Evolutionary conservation across 2,888 invertebrate genomes (phyloP).

Genomic region (Dioctria rufipes): DNA sequence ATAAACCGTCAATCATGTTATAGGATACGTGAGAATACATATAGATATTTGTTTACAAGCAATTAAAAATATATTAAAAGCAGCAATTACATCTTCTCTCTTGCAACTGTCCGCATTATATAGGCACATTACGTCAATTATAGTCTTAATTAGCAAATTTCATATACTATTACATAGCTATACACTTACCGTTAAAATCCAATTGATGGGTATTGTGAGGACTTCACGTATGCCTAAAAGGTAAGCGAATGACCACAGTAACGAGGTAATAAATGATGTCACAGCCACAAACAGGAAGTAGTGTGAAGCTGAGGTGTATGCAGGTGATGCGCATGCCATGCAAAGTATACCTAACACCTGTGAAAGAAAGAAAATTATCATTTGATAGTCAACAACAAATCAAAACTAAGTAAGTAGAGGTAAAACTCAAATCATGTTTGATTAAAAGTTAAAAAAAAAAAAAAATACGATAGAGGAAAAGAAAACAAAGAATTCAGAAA

Average conservation of each 20-base stretch:
- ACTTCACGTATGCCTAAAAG: slow-evolving; percentile 85
- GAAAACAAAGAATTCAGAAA: no score
- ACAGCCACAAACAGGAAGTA: slow-evolving; percentile 91
- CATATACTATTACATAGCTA: background rate
- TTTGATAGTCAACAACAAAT: background rate
- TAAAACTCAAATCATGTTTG: background rate
- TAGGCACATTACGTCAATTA: background rate
- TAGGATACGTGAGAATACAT: no score
- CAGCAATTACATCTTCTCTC: background rate
- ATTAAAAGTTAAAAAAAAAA: background rate
- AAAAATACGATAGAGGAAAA: background rate
- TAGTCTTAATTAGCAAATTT: background rate
- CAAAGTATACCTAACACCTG: slow-evolving; percentile 89
- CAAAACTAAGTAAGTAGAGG: background rate
- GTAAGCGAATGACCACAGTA: slow-evolving; percentile 87
- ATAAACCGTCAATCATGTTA: no score
- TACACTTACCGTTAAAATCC: slow-evolving; percentile 83
- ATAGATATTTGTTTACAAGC: background rate
- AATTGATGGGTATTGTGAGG: slow-evolving; percentile 84
- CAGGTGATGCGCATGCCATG: slow-evolving; percentile 86
- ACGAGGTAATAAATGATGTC: slow-evolving; percentile 85
- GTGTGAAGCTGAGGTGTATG: slow-evolving; percentile 76
- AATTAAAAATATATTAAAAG: background rate
- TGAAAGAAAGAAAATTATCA: slow-evolving; percentile 67
- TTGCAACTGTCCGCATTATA: background rate